phyloP scores from a whole-genome alignment of 2,888 invertebrate genomes.

The Morpho deidamia region DNA sequence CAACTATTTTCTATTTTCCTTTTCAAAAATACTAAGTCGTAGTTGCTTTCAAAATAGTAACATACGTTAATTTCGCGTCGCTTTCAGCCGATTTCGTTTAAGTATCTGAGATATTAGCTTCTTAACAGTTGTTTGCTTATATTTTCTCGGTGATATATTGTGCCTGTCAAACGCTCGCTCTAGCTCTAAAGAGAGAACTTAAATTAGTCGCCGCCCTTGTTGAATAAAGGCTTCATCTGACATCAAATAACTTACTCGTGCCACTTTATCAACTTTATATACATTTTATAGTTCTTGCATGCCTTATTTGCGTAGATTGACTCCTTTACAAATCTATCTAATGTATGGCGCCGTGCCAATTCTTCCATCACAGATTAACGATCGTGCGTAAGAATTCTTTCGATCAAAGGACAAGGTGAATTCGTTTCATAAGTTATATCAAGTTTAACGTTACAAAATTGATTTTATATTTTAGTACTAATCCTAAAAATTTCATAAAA shows the following conservation, averaged over 20 bases:
- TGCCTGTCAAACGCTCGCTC: neutral
- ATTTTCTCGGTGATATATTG: neutral
- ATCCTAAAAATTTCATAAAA: too few relatives aligned
- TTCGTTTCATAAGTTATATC: neutral
- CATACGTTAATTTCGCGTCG: neutral
- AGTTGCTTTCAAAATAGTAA: too few relatives aligned
- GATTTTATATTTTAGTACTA: too few relatives aligned
- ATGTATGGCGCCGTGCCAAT: constrained; percentile 48
- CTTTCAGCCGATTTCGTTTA: constrained; percentile 4
- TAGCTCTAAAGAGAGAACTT: neutral
- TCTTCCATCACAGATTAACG: constrained; percentile 26
- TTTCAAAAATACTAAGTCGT: too few relatives aligned
- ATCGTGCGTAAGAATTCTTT: constrained; percentile 16
- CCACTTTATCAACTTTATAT: too few relatives aligned
- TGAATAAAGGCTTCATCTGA: too few relatives aligned
- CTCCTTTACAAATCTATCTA: constrained; percentile 35
- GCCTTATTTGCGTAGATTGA: constrained; percentile 34
- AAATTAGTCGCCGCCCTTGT: too few relatives aligned
- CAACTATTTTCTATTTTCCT: too few relatives aligned
- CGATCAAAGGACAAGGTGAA: constrained; percentile 10
- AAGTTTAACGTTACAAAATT: too few relatives aligned
- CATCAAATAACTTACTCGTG: too few relatives aligned
- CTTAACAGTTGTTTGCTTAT: neutral
- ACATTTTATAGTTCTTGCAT: too few relatives aligned
- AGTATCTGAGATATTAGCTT: too few relatives aligned